phyloP scores from a whole-genome alignment of 2,797 vertebrate species.

The Anguilla marmorata region DNA sequence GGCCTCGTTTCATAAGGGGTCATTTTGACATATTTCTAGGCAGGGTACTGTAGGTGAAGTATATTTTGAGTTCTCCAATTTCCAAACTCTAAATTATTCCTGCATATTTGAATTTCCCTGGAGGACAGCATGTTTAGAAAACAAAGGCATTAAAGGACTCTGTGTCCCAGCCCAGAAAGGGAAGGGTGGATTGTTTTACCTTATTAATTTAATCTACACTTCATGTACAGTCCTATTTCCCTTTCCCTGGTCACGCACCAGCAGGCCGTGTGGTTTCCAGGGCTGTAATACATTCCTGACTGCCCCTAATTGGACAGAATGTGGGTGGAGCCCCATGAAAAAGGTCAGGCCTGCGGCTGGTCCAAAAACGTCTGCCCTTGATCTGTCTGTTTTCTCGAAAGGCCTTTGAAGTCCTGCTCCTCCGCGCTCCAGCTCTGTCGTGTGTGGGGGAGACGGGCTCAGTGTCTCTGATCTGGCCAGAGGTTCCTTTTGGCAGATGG shows the following conservation, averaged over 20 bases:
- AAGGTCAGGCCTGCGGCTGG: neutral
- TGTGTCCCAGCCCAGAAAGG: neutral
- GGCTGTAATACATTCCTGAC: neutral
- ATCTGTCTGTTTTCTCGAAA: neutral
- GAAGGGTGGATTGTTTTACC: constrained; percentile 1
- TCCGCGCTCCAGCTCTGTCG: neutral
- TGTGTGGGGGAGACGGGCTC: neutral
- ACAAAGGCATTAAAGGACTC: constrained; percentile 4
- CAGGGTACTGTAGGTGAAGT: neutral
- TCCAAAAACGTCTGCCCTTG: neutral
- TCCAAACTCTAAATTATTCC: constrained; percentile 1
- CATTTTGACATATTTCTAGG: neutral
- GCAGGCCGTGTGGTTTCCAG: neutral
- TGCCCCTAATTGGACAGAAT: constrained; percentile 15
- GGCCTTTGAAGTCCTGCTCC: constrained; percentile 13
- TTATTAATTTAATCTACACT: constrained; percentile 14
- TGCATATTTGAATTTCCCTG: neutral
- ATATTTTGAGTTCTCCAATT: constrained; percentile 1
- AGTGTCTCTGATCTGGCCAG: neutral
- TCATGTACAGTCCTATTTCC: neutral
- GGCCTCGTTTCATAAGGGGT: neutral
- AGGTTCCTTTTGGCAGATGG: neutral
- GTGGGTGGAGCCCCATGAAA: neutral
- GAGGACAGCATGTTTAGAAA: neutral
- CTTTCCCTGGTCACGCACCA: neutral